Conservation (phyloP, 2,888 invertebrate species). For the Anorthoa munda region DNA sequence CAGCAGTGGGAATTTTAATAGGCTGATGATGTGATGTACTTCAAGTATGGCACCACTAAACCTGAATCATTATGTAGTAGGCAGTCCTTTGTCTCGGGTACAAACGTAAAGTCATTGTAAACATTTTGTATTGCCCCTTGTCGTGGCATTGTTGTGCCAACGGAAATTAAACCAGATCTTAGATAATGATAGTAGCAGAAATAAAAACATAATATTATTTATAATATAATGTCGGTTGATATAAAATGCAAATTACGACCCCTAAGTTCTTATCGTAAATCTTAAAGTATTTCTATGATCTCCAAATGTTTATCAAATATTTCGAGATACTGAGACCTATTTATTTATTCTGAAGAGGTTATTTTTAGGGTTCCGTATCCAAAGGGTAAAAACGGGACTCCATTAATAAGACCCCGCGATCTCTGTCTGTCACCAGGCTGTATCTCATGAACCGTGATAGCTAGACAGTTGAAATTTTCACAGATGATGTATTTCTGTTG, state of each 20-base stretch:
- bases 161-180: constrained; percentile 35
- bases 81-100: constrained; percentile 44
- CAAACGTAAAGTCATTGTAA: constrained; percentile 27
- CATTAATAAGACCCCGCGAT: no score
- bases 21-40: no score
- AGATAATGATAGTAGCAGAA: background rate
- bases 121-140: constrained; percentile 17
- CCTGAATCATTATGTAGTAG: constrained; percentile 42
- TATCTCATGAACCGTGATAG: no score
- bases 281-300: background rate
- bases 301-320: background rate
- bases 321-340: background rate
- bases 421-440: no score
- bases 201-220: constrained; percentile 1
- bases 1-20: no score
- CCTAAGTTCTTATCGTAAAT: background rate
- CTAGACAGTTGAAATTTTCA: no score
- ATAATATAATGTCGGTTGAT: background rate
- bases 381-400: no score
- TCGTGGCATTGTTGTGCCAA: constrained; percentile 20
- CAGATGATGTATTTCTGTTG: no score
- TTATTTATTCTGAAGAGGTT: background rate
- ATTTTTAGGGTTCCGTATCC: no score
- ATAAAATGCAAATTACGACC: background rate
- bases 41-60: background rate